These are phyloP conservation scores for Bradypodion pumilum DNA, from an alignment of 2,797 vertebrate genomes.

Conservation along the genomic window DNA sequence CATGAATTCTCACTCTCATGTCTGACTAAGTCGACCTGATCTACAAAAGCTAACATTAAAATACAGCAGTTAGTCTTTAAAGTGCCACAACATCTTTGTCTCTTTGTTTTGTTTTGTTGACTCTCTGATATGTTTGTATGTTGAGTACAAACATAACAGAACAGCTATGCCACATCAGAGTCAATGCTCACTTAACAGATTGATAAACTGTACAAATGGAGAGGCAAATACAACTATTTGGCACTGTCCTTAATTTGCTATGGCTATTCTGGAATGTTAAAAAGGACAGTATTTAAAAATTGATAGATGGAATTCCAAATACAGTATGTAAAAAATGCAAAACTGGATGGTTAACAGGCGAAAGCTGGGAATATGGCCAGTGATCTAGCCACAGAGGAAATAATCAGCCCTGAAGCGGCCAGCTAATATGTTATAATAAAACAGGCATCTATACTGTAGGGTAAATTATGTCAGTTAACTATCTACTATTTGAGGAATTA, in stretches of 20 bases:
- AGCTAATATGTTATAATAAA: rapidly evolving
- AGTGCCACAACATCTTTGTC: too few relatives aligned
- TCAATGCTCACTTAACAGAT: not conserved
- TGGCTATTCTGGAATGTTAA: not conserved
- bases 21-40: too few relatives aligned
- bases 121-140: too few relatives aligned
- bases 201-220: not conserved
- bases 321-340: not conserved
- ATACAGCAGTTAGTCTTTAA: too few relatives aligned
- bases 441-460: not conserved
- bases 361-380: slow-evolving; percentile 11
- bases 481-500: rapidly evolving
- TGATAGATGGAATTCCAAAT: not conserved
- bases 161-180: not conserved
- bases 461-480: slow-evolving; percentile 10
- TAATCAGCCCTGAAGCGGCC: not conserved
- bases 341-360: not conserved
- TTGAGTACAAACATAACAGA: not conserved
- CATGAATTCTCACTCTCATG: too few relatives aligned
- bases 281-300: not conserved
- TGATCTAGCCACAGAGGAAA: not conserved
- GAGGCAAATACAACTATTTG: slow-evolving; percentile 13
- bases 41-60: too few relatives aligned
- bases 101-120: too few relatives aligned
- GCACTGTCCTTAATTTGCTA: not conserved